Evolutionary conservation across 2,797 vertebrate genomes (phyloP), one percentile per base, ranked within the genome.

Genomic region (Mormyrops boulengeri): DNA sequence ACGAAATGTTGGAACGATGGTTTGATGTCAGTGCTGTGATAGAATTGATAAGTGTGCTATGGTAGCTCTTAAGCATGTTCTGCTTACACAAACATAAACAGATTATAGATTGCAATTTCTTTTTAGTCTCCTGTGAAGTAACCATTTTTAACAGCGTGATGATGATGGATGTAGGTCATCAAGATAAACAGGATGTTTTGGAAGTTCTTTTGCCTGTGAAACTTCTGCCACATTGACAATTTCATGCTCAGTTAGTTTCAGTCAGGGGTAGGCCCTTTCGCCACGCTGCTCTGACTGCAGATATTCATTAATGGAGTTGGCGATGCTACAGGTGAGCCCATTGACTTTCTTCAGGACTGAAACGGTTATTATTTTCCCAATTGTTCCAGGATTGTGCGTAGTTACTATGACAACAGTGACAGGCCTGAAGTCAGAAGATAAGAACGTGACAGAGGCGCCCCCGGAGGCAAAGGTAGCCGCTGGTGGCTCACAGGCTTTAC

Each of bases 361-460:
- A 57, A 90, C 84, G 87, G 91, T 95, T 93, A 94, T 92, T 92
- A 38, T 91, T 50, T 90, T 85, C 84, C 85, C 92, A 90, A 53
- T 93, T 91, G 90, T 92, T 92, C n/a, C 95, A 96, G 95, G 95
- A 94, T 94, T 95, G 91, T 94, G 93, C 95, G 94, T 94, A 93
- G 95, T 94, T 94, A 96, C 95, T 94, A 98, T 98, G 98, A 97
- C 96, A 90, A 97, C 97, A 89, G 98, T 98, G 95, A 96, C 95
- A 14, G 95, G 96, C 93, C 96, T 95, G 1, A 95, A 96, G 88
- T 96, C 94, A 49, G 97, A 97, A 92, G 95, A 97, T 95, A 98
- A 96, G 95, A 97, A 96, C 90, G 92, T 95, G 9, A 96, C 97
- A 94, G 97, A 99, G 93, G 97, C 95, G 84, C 93, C 92, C 86